Base-by-base conservation (phyloP, 2,113 vertebrate species). In the Pollachius pollachius region DNA sequence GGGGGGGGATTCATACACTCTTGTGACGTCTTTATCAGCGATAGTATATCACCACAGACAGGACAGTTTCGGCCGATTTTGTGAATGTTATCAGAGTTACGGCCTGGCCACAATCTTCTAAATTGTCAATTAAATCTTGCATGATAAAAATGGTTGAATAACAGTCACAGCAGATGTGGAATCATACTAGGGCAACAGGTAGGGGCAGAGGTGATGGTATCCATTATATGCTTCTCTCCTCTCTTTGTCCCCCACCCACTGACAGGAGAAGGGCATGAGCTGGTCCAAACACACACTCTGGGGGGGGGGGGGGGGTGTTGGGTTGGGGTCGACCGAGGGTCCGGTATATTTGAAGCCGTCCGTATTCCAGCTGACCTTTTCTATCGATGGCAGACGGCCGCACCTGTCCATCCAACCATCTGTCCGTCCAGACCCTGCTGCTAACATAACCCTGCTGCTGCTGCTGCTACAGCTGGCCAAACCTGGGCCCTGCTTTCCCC, bases 11-110 rank as follows among this genome's bases (percentile, higher is more conserved):
- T 57, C 27, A 13, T 66, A 60, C 68, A 69, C 70, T 34, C 68
- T 64, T 64, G 64, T 69, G 76, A 78, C 76, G 69, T 73, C 69
- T 76, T 77, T 74, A 73, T 82, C 71, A 52, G 65, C 76, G 77
- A 77, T 64, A 68, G 65, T 23, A 23, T 57, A 19, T 52, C 57
- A 59, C 76, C 66, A 25, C 71, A 73, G 72, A 65, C 69, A 17
- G 67, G 62, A 70, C 67, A 63, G 62, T 52, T 5, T 73, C 72
- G 52, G 67, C 69, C 77, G 77, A 65, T 59, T 52, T 52, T 13
- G 1, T 11, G 52, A 61, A 67, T 9, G 62, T 59, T 68, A 71
- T 58, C 59, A 56, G 34, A 64, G 83, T 73, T 72, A 52, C 7
- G 73, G 82, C 66, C 66, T 75, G 76, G 82, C 70, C 5, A 68